Evolutionary conservation across 2,797 vertebrate species (phyloP).

Genomic region (Mormyrops boulengeri): DNA sequence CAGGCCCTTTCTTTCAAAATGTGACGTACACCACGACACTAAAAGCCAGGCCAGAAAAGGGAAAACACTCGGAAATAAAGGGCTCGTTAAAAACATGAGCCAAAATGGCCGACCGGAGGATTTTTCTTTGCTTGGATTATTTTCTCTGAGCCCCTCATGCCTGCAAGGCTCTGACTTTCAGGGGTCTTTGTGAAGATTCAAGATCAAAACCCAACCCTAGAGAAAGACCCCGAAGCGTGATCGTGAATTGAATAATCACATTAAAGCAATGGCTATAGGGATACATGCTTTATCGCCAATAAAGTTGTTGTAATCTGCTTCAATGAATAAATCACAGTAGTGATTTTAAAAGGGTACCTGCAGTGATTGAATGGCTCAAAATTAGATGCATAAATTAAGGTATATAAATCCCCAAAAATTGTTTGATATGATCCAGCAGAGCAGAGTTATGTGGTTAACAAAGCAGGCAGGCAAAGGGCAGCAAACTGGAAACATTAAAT

Average conservation of each 20-base stretch:
- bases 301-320: slow-evolving; percentile 10
- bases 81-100: background rate
- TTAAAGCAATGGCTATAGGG: background rate
- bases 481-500: background rate
- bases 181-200: slow-evolving; percentile 3
- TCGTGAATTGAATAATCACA: background rate
- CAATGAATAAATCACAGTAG: slow-evolving; percentile 8
- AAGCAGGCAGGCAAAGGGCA: background rate
- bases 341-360: background rate
- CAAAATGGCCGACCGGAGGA: background rate
- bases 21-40: background rate
- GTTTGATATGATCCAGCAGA: background rate
- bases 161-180: background rate
- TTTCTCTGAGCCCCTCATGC: background rate
- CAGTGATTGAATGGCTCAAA: background rate
- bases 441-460: background rate
- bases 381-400: slow-evolving; percentile 5
- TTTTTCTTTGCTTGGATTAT: background rate
- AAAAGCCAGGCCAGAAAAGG: background rate
- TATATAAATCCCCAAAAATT: background rate
- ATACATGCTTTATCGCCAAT: background rate
- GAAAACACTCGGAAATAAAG: background rate
- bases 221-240: background rate
- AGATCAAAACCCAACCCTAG: slow-evolving; percentile 5
- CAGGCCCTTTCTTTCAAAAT: background rate